A percentile compares a stretch with the other conserved stretches of the same genome.
Conservation (phyloP, 2,797 vertebrate genomes). For the Coccyzus lansbergi region DNA sequence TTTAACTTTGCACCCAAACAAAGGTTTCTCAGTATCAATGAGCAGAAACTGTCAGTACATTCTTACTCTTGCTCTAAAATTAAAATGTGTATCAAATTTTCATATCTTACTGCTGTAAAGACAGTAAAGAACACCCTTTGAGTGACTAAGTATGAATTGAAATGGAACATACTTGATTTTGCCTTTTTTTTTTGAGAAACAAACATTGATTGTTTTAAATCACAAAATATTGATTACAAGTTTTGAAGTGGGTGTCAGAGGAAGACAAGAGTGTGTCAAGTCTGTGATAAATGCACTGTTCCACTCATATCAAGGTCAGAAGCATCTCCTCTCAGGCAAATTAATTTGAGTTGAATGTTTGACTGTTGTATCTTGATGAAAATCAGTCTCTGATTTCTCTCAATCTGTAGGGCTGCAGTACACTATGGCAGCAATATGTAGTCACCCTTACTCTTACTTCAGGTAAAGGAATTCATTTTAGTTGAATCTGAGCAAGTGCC, state of each 20-base stretch:
- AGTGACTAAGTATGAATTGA: neutral
- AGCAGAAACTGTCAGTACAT: neutral
- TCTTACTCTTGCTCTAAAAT: neutral
- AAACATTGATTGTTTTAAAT: neutral
- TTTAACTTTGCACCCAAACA: neutral
- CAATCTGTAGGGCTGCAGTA: neutral
- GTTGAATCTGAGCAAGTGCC: neutral
- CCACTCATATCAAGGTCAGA: neutral
- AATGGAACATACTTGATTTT: neutral
- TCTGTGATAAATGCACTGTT: neutral
- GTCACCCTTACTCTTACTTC: neutral
- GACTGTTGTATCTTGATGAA: neutral
- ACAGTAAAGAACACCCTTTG: neutral
- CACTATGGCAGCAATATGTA: neutral
- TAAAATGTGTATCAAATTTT: neutral
- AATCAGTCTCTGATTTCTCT: neutral
- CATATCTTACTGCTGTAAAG: neutral
- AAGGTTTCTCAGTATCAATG: neutral
- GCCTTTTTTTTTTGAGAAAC: neutral
- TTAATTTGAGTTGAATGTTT: neutral
- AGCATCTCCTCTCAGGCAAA: neutral
- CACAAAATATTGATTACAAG: neutral
- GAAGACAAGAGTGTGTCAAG: neutral
- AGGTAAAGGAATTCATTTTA: neutral
- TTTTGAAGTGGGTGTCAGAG: neutral